Conservation (phyloP, 1,140 invertebrate species). For the Geopemphigus sp. region DNA sequence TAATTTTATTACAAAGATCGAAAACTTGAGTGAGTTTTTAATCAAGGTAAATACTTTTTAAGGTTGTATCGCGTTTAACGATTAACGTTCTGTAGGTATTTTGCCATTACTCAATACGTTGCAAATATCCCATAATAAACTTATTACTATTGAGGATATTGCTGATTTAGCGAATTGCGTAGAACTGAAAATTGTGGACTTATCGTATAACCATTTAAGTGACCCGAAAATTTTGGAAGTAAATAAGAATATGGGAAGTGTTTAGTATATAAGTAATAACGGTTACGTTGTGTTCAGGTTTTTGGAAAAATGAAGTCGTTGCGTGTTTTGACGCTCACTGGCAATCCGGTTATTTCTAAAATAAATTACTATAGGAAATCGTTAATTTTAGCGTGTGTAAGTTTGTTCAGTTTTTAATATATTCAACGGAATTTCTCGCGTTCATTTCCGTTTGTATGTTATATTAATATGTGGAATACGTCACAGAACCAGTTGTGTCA, state of each 20-base stretch:
- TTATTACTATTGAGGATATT: slow-evolving; percentile 69
- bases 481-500: background rate
- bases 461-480: background rate
- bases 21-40: slow-evolving; percentile 55
- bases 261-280: background rate
- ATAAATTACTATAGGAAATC: slow-evolving; percentile 6
- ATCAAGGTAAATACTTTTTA: slow-evolving; percentile 36
- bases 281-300: background rate
- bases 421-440: background rate
- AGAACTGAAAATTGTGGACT: slow-evolving; percentile 76
- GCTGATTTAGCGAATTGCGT: slow-evolving; percentile 70
- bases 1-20: slow-evolving; percentile 78
- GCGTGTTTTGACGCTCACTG: background rate
- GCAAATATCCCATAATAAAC: slow-evolving; percentile 79
- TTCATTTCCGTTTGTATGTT: background rate
- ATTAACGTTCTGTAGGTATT: slow-evolving; percentile 57
- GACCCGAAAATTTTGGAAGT: slow-evolving; percentile 63
- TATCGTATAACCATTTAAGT: slow-evolving; percentile 88
- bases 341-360: slow-evolving; percentile 3
- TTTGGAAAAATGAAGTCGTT: slow-evolving; percentile 16
- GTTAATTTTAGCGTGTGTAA: slow-evolving; percentile 11
- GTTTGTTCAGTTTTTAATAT: background rate
- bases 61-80: slow-evolving; percentile 13
- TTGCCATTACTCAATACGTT: slow-evolving; percentile 72
- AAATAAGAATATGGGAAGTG: slow-evolving; percentile 18